Percentiles rank a stretch among this genome's conserved stretches.
These are phyloP conservation scores for Protaetia brevitarsis DNA, from an alignment of 1,140 invertebrate species.

Conservation along the genomic window DNA sequence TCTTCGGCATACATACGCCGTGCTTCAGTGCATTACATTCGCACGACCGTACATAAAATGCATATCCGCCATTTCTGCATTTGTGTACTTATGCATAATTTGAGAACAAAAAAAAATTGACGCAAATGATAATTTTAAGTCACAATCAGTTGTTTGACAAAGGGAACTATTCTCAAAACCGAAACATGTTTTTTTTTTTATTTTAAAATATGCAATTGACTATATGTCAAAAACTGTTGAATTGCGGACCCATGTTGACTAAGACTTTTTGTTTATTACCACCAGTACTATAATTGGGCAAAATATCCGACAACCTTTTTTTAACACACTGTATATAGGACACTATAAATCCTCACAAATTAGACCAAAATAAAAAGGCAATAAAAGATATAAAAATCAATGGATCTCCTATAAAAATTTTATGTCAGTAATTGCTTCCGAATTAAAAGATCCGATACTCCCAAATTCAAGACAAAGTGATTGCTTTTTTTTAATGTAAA, in stretches of 20 bases:
- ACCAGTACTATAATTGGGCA: not conserved
- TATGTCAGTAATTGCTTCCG: no score
- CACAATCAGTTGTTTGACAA: constrained; percentile 10
- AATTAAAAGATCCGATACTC: no score
- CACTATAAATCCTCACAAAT: no score
- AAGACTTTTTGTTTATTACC: not conserved
- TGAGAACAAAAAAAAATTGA: not conserved
- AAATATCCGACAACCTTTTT: constrained; percentile 5
- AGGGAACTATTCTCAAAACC: not conserved
- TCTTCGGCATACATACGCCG: constrained; percentile 14
- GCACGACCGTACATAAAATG: constrained; percentile 23
- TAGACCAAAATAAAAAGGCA: no score
- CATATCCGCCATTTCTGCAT: constrained; percentile 26
- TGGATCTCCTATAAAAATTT: no score
- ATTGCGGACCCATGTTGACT: constrained; percentile 12
- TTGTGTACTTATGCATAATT: constrained; percentile 3
- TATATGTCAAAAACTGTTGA: constrained; percentile 8
- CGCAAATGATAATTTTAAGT: constrained; percentile 8
- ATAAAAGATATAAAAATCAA: no score
- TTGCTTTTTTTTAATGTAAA: no score
- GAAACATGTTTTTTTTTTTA: not conserved
- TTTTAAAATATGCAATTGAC: constrained; percentile 6
- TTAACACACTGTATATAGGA: not conserved
- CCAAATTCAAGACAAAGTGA: no score
- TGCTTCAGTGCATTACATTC: constrained; percentile 24